Percentiles rank a stretch among this genome's conserved stretches.
Evolutionary conservation across 2,888 invertebrate species (phyloP).

Genomic region (Ceratothoa steindachneri): DNA sequence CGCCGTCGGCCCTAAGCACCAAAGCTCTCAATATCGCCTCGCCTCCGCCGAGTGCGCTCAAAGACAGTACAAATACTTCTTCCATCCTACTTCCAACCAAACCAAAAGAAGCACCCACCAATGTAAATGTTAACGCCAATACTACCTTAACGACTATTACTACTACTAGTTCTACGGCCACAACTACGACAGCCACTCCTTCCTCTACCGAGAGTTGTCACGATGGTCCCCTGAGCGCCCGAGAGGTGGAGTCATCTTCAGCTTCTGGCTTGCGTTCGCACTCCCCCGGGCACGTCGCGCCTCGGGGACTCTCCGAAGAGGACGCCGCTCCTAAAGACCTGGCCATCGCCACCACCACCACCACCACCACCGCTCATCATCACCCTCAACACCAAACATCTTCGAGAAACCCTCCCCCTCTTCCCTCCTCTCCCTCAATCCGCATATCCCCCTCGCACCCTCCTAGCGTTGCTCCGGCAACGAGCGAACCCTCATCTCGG

Average conservation of each 20-base stretch:
- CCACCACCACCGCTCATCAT: too few relatives aligned
- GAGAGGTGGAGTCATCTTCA: too few relatives aligned
- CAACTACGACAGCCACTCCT: slow-evolving; percentile 1
- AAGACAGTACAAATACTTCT: slow-evolving; percentile 15
- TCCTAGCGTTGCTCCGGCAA: neutral
- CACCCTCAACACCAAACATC: too few relatives aligned
- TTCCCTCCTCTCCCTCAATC: neutral
- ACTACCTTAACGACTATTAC: slow-evolving; percentile 14
- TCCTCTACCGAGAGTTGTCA: too few relatives aligned
- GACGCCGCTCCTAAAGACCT: neutral
- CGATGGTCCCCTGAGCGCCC: too few relatives aligned
- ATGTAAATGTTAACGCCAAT: neutral
- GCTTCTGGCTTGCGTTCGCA: too few relatives aligned
- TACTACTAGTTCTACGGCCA: slow-evolving; percentile 16
- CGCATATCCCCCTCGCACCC: slow-evolving; percentile 8
- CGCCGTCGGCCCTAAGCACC: slow-evolving; percentile 10
- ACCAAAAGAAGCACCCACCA: slow-evolving; percentile 16
- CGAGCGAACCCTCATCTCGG: neutral
- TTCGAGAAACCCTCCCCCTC: neutral
- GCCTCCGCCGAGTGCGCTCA: neutral
- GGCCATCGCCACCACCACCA: too few relatives aligned
- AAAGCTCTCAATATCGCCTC: slow-evolving; percentile 18
- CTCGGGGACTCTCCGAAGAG: too few relatives aligned
- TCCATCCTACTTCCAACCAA: slow-evolving; percentile 17
- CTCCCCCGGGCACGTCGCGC: too few relatives aligned